A percentile compares a stretch with the other conserved stretches of the same genome.
These are phyloP conservation scores for Drosophila subobscura DNA, from an alignment of 1,140 invertebrate species.

Conservation along the genomic window DNA sequence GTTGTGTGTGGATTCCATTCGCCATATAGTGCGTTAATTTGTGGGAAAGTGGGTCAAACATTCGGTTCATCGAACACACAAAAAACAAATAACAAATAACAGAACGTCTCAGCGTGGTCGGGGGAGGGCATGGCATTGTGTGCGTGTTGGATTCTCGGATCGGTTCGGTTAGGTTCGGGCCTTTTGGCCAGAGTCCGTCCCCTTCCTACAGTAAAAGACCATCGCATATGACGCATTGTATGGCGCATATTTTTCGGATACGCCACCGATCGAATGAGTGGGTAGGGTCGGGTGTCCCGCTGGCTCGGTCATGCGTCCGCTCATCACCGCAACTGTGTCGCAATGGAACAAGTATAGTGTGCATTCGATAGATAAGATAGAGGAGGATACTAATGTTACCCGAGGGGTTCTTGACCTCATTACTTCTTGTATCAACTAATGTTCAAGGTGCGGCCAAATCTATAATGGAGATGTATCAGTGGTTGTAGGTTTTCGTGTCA, in stretches of 20 bases:
- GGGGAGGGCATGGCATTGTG: slow-evolving; percentile 7
- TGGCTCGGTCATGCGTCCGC: background rate
- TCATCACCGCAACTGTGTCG: slow-evolving; percentile 41
- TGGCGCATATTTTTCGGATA: slow-evolving; percentile 30
- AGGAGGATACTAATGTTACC: background rate
- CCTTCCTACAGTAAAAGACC: background rate
- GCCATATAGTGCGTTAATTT: slow-evolving; percentile 78
- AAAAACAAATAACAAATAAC: slow-evolving; percentile 67
- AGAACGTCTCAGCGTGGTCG: background rate
- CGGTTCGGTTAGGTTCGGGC: background rate
- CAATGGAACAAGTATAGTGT: slow-evolving; percentile 20
- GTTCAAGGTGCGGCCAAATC: slow-evolving; percentile 28
- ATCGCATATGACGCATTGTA: slow-evolving; percentile 43
- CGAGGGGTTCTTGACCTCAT: slow-evolving; percentile 41
- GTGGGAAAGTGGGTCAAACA: slow-evolving; percentile 72
- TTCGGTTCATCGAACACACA: slow-evolving; percentile 81
- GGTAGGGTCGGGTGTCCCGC: slow-evolving; percentile 19
- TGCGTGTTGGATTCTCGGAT: slow-evolving; percentile 13
- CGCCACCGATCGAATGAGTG: slow-evolving; percentile 32
- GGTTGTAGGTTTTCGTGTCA: no score
- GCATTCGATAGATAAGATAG: slow-evolving; percentile 42
- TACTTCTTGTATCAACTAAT: slow-evolving; percentile 26
- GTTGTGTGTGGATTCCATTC: slow-evolving; percentile 69
- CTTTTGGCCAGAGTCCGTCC: slow-evolving; percentile 10
- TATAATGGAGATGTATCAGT: slow-evolving; percentile 15